These are phyloP conservation scores for Tetraodon nigroviridis DNA, from an alignment of 2,113 vertebrate species.

Conservation along the genomic window DNA sequence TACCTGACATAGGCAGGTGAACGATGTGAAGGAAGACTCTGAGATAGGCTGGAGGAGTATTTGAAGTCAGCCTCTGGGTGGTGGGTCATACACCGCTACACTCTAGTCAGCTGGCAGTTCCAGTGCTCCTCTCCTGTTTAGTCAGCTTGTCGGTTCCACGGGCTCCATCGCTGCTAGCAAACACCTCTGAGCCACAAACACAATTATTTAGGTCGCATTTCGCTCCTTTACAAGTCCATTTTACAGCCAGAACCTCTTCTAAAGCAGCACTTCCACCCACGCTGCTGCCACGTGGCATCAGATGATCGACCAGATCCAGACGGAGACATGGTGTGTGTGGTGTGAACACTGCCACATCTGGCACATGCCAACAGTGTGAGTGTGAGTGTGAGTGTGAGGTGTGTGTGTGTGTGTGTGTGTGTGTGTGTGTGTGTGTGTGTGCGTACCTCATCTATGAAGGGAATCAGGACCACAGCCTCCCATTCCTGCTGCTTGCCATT, in stretches of 20 bases:
- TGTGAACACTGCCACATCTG: too few relatives aligned
- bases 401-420: conserved; percentile 15
- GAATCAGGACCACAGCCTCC: conserved; percentile 97
- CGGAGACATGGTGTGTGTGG: not conserved
- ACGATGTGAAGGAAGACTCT: conserved; percentile 82
- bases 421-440: not conserved
- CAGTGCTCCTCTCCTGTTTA: too few relatives aligned
- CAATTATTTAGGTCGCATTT: not conserved
- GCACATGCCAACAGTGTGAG: too few relatives aligned
- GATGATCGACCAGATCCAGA: too few relatives aligned
- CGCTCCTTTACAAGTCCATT: too few relatives aligned
- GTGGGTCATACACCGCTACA: conserved; percentile 82
- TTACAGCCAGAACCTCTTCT: too few relatives aligned
- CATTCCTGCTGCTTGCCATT: conserved; percentile 99
- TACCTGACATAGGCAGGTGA: conserved; percentile 83
- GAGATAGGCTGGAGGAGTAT: conserved; percentile 80
- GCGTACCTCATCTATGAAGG: conserved; percentile 93
- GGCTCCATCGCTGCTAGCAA: conserved; percentile 90
- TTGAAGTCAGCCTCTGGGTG: conserved; percentile 75
- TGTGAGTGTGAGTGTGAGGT: too few relatives aligned
- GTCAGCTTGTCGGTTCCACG: too few relatives aligned
- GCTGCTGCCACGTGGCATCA: too few relatives aligned
- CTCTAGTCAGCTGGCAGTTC: conserved; percentile 85
- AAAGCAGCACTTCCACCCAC: too few relatives aligned
- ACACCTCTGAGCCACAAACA: conserved; percentile 72